Conservation (phyloP, 2,888 invertebrate genomes). For the Aspidapion aeneum region DNA sequence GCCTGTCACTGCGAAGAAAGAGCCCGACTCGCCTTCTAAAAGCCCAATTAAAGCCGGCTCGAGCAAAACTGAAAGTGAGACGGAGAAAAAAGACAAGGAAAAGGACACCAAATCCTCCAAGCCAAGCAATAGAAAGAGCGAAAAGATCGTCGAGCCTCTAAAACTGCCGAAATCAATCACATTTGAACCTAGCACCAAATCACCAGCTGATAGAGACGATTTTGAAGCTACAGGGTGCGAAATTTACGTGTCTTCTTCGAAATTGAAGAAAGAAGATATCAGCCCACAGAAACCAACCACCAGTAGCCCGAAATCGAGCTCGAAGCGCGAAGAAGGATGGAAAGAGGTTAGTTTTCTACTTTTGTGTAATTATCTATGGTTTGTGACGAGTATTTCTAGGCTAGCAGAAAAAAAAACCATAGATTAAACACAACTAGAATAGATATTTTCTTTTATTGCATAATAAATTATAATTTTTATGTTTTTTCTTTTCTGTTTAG, state of each 20-base stretch:
- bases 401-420: no score
- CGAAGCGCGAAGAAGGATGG: slow-evolving; percentile 88
- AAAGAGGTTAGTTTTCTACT: no score
- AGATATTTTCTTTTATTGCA: no score
- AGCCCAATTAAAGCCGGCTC: slow-evolving; percentile 31
- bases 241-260: slow-evolving; percentile 51
- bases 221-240: slow-evolving; percentile 68
- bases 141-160: neutral
- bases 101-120: slow-evolving; percentile 25
- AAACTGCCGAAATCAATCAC: slow-evolving; percentile 12
- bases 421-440: no score
- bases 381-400: no score
- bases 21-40: slow-evolving; percentile 18
- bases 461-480: neutral
- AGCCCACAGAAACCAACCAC: slow-evolving; percentile 31
- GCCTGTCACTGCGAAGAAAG: slow-evolving; percentile 23
- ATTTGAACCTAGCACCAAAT: slow-evolving; percentile 59
- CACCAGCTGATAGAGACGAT: slow-evolving; percentile 71
- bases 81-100: slow-evolving; percentile 26
- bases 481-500: no score
- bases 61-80: slow-evolving; percentile 28
- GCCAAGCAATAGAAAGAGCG: slow-evolving; percentile 18
- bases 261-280: slow-evolving; percentile 37
- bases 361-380: no score
- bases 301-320: slow-evolving; percentile 65